phyloP scores from a whole-genome alignment of 2,113 vertebrate species.

The Gadus macrocephalus region DNA sequence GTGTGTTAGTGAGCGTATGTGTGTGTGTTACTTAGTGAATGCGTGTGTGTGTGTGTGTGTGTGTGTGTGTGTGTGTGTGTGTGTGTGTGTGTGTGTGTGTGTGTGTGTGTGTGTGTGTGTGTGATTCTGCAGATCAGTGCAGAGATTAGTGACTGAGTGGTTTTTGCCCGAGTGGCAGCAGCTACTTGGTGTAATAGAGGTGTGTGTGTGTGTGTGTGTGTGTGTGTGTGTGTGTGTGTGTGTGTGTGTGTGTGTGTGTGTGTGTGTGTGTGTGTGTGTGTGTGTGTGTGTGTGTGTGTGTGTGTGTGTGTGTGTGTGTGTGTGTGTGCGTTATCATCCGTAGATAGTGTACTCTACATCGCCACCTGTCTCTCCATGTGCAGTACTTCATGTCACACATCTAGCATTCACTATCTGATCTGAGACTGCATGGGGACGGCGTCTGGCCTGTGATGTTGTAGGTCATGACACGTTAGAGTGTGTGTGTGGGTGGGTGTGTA shows the following conservation, averaged over 20 bases:
- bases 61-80: not conserved
- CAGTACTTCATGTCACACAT: no score
- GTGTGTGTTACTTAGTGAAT: not conserved
- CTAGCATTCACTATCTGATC: no score
- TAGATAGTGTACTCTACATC: no score
- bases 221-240: no score
- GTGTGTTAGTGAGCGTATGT: not conserved
- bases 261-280: no score
- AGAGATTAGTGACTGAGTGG: slow-evolving; percentile 67
- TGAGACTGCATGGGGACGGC: no score
- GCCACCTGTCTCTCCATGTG: no score
- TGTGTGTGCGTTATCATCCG: not conserved
- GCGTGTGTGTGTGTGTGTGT: slow-evolving; percentile 1
- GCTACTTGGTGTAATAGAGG: slow-evolving; percentile 53
- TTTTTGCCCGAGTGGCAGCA: slow-evolving; percentile 66
- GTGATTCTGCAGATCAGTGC: slow-evolving; percentile 58
- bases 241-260: no score
- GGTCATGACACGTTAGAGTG: no score
- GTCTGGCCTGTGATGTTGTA: no score
- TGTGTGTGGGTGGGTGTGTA: no score
- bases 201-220: not conserved
- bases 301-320: slow-evolving; percentile 10
- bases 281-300: not conserved
- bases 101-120: slow-evolving; percentile 14
- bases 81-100: no score